Base-by-base conservation (phyloP, 37 sponge, comb jelly and placozoan genomes). In the Theonella swinhoei region DNA sequence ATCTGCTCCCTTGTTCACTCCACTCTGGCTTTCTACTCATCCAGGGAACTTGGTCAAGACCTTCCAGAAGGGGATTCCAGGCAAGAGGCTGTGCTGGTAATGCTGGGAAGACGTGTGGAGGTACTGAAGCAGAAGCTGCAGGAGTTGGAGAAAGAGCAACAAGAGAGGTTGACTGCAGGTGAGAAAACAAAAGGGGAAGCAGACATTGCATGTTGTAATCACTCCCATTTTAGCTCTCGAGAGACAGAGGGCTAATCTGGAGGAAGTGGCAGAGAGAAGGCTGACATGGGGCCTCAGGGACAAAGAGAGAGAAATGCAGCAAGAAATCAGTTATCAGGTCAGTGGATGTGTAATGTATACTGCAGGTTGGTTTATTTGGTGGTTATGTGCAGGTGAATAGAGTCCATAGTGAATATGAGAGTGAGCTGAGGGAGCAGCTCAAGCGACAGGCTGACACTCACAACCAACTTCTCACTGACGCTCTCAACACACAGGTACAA, bases 361-460 rank as follows among this genome's bases (percentile, higher is more conserved):
- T 29, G 67, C 26, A 28, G 11, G 19, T 19, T 8, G 30, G 5
- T 9, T 65, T 8, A 65, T 65, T 28, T 65, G 7, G 66, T 65
- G 25, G 4, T 5, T 26, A 20, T 39, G 4, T 37, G 38, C 62
- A 85, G 86, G 72, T 42, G 32, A 37, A 38, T 54, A 83, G 83
- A 41, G 17, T 80, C 23, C 59, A 69, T 22, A 68, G 19, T 3
- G 42, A 41, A 20, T 80, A 76, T 76, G 81, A 89, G 67, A 38
- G 39, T 0, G 72, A 82, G 42, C 58, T 93, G 62, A 72, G 79
- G 31, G 90, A 93, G 30, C 85, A 94, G 68, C 60, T 94, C 24
- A 76, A 54, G 3, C 35, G 81, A 0, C 89, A 94, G 81, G 28
- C 60, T 26, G 66, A 77, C 4, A 70, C 81, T 11, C 91, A 94